Percentiles rank a stretch among this genome's conserved stretches.
Conservation (phyloP, 2,113 vertebrate species). For the Clarias magur region DNA sequence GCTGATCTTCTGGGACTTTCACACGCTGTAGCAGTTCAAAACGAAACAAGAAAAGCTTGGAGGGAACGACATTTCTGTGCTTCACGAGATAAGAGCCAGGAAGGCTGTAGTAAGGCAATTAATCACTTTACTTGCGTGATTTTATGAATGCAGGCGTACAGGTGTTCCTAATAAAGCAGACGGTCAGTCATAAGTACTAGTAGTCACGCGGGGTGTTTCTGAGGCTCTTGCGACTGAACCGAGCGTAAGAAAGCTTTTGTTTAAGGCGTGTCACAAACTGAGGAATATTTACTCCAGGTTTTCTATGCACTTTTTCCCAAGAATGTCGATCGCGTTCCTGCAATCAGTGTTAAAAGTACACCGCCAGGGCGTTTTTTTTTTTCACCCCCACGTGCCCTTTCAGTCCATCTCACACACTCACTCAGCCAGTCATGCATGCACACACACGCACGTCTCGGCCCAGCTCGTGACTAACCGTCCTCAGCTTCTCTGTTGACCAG, state of each 20-base stretch:
- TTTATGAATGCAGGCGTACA: too few species aligned
- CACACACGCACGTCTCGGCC: constrained; percentile 11
- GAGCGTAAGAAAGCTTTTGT: not conserved
- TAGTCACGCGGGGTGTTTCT: not conserved
- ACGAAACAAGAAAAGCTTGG: too few species aligned
- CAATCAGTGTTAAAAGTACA: not conserved
- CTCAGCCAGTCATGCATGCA: not conserved
- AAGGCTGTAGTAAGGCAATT: too few species aligned
- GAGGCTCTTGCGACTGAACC: not conserved
- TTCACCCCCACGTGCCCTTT: constrained; percentile 46
- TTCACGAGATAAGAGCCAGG: too few species aligned
- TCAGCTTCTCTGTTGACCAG: constrained; percentile 43
- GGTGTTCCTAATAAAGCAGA: too few species aligned
- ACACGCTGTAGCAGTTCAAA: too few species aligned
- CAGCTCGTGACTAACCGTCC: constrained; percentile 37
- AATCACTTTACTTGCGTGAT: too few species aligned
- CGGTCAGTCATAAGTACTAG: not conserved
- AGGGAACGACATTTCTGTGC: too few species aligned
- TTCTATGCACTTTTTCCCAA: not conserved
- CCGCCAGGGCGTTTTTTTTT: not conserved
- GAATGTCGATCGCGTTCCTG: not conserved
- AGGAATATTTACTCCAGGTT: not conserved
- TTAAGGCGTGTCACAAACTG: not conserved
- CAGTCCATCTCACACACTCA: constrained; percentile 50
- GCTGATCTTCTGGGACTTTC: too few species aligned